Evolutionary conservation across 2,888 invertebrate species (phyloP), one percentile per base, ranked within the genome.

Genomic region (Ferrisia virgata): DNA sequence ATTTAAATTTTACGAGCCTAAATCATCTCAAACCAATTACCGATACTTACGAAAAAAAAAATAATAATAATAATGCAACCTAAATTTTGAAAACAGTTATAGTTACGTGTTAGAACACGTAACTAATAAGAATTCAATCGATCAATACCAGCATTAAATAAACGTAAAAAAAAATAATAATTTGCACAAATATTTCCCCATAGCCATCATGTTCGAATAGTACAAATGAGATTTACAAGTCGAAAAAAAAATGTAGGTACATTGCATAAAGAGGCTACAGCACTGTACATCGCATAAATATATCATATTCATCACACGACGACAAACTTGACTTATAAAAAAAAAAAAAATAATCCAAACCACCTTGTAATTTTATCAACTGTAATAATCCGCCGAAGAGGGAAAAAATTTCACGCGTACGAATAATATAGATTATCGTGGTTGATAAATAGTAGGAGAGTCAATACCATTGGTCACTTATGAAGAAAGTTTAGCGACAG

Each of bases 361-460:
- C 72, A 76, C 72, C 72, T 76, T 76, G 72, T 76, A 76, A 33
- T 76, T 69, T 76, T 76, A 76, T 76, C 72, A 76, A 76, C 36
- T 76, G 72, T 28, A 76, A 76, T 76, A 76, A 76, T 76, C 72
- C 36, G 36, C 36, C 18, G 18, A 76, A 76, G 33, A 36, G 72
- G 72, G 72, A 76, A 81, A 81, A 47, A 81, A 81, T 53, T 43
- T 81, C 36, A 81, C 47, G 47, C 53, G 33, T 33, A 81, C 81
- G 81, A 81, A 58, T 81, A 58, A 81, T 81, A 18, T 81, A 36
- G 81, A 81, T 81, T 58, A 81, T 47, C 58, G 58, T 53, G 81
- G 40, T 47, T 58, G 47, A 81, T 82, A 82, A 69, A 72, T 83
- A 47, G 83, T 83, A 83, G 83, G 83, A 83, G 83, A 83, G 47